These are phyloP conservation scores for Theristicus caerulescens DNA, from an alignment of 2,113 vertebrate genomes.

Conservation along the genomic window DNA sequence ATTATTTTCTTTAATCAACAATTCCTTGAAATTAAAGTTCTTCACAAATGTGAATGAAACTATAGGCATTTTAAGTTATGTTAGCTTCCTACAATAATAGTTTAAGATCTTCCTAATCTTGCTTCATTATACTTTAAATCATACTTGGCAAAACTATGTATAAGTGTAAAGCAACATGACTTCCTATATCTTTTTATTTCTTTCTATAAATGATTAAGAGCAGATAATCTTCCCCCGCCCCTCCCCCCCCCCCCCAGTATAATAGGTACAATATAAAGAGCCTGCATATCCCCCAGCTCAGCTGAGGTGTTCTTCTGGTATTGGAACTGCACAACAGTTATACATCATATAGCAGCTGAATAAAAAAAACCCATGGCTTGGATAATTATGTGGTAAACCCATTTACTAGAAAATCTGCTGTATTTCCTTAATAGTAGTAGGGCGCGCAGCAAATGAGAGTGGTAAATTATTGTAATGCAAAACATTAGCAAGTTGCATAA, in stretches of 20 bases:
- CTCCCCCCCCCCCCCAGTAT: background rate
- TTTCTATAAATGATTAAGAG: background rate
- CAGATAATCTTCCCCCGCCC: background rate
- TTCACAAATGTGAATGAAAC: background rate
- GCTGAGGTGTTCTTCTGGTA: background rate
- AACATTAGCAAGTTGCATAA: background rate
- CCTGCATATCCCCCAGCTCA: background rate
- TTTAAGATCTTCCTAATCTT: background rate
- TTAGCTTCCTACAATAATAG: background rate
- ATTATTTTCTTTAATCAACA: background rate
- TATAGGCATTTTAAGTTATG: background rate
- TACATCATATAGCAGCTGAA: background rate
- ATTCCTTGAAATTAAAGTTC: constrained; percentile 24
- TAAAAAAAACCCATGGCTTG: background rate
- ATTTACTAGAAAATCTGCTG: background rate
- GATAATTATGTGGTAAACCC: background rate
- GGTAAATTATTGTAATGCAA: background rate
- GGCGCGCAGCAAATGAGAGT: background rate
- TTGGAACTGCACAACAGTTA: background rate
- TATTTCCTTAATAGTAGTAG: background rate
- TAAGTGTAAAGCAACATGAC: background rate
- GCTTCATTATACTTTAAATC: background rate
- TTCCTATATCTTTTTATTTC: background rate
- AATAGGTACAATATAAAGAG: background rate
- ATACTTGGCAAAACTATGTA: background rate